Evolutionary conservation across 2,888 invertebrate species (phyloP).

Genomic region (Caenorhabditis imperialis): DNA sequence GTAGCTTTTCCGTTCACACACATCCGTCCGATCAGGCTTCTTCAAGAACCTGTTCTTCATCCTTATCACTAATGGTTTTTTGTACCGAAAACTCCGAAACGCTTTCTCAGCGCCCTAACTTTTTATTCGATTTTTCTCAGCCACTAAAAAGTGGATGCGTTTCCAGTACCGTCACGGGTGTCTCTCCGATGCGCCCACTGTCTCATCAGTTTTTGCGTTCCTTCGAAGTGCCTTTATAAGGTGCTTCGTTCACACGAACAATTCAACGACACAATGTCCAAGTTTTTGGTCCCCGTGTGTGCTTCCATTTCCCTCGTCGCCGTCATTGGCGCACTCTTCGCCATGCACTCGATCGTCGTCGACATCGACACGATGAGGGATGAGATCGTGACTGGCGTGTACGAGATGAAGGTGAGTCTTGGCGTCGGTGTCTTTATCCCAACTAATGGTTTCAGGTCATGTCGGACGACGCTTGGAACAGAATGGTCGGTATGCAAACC

Average conservation of each 20-base stretch:
- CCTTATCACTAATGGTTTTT: slow-evolving; percentile 39
- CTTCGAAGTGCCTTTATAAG: slow-evolving; percentile 23
- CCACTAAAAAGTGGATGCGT: slow-evolving; percentile 47
- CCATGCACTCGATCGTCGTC: slow-evolving; percentile 62
- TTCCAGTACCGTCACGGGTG: slow-evolving; percentile 39
- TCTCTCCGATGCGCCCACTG: slow-evolving; percentile 20
- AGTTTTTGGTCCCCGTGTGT: slow-evolving; percentile 60
- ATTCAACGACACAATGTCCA: slow-evolving; percentile 44
- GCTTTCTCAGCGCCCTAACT: slow-evolving; percentile 31
- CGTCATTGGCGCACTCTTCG: slow-evolving; percentile 57
- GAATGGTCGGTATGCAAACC: slow-evolving; percentile 59
- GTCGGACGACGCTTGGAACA: slow-evolving; percentile 66
- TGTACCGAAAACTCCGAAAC: slow-evolving; percentile 37
- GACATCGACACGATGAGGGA: slow-evolving; percentile 62
- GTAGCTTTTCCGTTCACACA: too few relatives aligned
- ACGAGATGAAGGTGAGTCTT: slow-evolving; percentile 64
- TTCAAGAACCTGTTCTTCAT: slow-evolving; percentile 19
- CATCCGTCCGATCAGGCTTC: too few relatives aligned
- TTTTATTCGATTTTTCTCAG: slow-evolving; percentile 53
- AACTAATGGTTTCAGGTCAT: slow-evolving; percentile 39
- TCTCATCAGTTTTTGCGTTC: slow-evolving; percentile 5
- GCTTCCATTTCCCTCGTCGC: slow-evolving; percentile 58
- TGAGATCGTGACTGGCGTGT: slow-evolving; percentile 62
- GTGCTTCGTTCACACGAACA: background rate
- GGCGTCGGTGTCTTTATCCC: too few relatives aligned